Base-by-base conservation (phyloP, 2,113 vertebrate species). In the Cervus canadensis region DNA sequence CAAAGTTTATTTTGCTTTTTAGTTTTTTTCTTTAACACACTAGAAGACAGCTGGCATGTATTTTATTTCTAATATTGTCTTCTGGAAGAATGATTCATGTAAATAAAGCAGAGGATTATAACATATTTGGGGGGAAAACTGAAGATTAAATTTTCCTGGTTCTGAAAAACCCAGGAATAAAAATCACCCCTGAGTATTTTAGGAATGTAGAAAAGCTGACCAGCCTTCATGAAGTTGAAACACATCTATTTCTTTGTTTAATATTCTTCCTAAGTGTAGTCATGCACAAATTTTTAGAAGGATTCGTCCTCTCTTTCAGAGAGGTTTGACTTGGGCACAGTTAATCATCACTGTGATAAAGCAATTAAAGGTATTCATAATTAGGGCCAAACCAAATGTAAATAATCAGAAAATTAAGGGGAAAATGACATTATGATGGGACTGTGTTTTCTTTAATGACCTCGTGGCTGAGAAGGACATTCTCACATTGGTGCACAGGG, bases 291-390 rank as follows among this genome's bases (percentile, higher is more conserved):
- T 60, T 30, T 81, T 97, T 79, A 64, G 76, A 93, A 96, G 67
- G 57, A 94, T 50, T 57, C 56, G 45, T 92, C 85, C 79, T 96
- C 86, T 89, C 94, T 96, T 97, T 97, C 88, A 95, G 96, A 96
- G 84, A 81, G 95, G 67, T 92, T 95, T 95, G 93, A 97, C 97
- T 97, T 95, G 91, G 94, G 95, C 91, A 95, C 74, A 97, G 93
- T 96, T 98, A 98, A 98, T 98, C 97, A 97, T 86, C 82, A 95
- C 93, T 94, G 93, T 97, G 91, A 96, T 97, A 97, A 98, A 97
- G 95, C 91, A 98, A 98, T 98, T 98, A 98, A 98, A 98, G 59
- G 64, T 97, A 98, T 94, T 97, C 89, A 97, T 96, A 98, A 98
- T 98, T 97, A 97, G 94, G 64, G 96, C 87, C 95, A 97, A 98